Evolutionary conservation across 2,797 vertebrate species (phyloP), one percentile per base, ranked within the genome.

Genomic region (Sylvia borin): DNA sequence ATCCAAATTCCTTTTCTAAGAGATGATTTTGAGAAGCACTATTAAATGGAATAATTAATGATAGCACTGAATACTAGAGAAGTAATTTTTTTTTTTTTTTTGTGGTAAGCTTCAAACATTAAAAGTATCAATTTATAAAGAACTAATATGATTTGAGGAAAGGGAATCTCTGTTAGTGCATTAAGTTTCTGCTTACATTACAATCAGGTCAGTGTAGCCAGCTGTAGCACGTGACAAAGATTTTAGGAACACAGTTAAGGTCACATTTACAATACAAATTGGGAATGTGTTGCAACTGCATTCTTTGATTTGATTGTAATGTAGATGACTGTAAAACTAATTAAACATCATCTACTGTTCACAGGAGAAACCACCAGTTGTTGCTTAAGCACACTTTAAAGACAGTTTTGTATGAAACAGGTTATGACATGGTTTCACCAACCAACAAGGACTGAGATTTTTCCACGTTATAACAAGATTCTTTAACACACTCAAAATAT

Each of bases 1-100:
- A 98, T 96, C 91, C 60, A 93, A 97, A 98, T 98, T 98, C 97
- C 97, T 98, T 96, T 96, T 97, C 97, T 92, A 97, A 97, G 96
- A 96, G 96, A 92, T 93, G 94, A 96, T 92, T 96, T 95, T 95
- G 64, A 96, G 95, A 94, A 97, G 82, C 90, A 84, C 84, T 92
- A 88, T 95, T 93, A 96, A 91, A 57, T 72, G 60, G 83, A 91
- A 89, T 94, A 90, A 92, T 95, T 94, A 96, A 92, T 64, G 51
- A 97, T 61, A 38, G 27, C 61, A 61, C 16, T 55, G 93, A 68
- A 72, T 71, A 73, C n/a, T 76, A 83, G 19, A 86, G 51, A 70
- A 94, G 79, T 31, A 13, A 13, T 53, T 32, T 66, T 26, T 40
- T 40, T 32, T 65, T 29, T 50, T 58, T 77, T 50, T 61, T 67